A percentile compares a stretch with the other conserved stretches of the same genome.
Conservation (phyloP, 2,113 vertebrate species). For the Pseudorhombus dupliciocellatus region DNA sequence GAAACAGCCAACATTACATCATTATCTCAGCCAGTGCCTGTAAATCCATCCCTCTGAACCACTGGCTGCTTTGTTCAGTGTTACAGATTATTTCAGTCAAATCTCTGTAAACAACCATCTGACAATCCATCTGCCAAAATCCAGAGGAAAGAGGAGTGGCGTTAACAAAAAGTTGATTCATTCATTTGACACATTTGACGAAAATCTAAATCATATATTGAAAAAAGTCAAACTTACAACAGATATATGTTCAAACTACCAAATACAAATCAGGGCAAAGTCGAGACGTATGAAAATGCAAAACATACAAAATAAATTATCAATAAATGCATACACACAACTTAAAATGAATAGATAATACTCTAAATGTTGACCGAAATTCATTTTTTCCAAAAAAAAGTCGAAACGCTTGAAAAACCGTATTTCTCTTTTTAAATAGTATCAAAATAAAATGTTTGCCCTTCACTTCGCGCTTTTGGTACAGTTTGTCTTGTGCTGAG, state of each 20-base stretch:
- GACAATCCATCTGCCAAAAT: background rate
- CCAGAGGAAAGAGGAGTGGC: background rate
- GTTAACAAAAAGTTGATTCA: background rate
- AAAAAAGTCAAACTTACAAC: too few relatives aligned
- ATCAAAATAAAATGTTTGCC: too few relatives aligned
- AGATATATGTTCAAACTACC: too few relatives aligned
- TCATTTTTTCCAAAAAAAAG: too few relatives aligned
- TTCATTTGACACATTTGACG: background rate
- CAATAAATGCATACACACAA: too few relatives aligned
- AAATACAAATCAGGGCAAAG: background rate
- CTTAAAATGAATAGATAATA: too few relatives aligned
- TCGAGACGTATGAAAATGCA: background rate
- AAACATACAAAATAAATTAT: background rate
- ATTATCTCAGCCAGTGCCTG: background rate
- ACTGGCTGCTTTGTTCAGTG: background rate
- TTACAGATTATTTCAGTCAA: background rate
- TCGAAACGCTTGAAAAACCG: too few relatives aligned
- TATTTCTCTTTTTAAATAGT: too few relatives aligned
- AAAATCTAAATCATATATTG: too few relatives aligned
- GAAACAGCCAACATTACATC: background rate
- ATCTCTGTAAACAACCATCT: background rate
- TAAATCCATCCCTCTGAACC: slow-evolving; percentile 2
- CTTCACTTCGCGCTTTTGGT: slow-evolving; percentile 15
- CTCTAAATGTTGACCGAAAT: too few relatives aligned
- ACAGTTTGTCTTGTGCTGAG: slow-evolving; percentile 12